Base-by-base conservation (phyloP, 2,888 invertebrate genomes). In the Hemithea aestivaria region DNA sequence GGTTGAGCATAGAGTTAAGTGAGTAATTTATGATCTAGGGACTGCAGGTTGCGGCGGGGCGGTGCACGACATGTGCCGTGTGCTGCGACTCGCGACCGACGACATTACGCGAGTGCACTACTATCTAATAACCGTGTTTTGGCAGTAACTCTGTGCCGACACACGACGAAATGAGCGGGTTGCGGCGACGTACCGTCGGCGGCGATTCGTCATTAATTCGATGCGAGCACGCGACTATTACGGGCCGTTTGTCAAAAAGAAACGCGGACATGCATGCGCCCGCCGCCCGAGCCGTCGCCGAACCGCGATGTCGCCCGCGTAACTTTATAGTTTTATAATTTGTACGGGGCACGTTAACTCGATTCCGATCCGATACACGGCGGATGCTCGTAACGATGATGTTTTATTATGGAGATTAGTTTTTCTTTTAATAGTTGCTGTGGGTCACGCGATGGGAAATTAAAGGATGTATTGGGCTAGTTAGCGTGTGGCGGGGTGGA, bases 251-350 rank as follows among this genome's bases (percentile, higher is more conserved):
- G 79, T 77, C 78, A 73, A 78, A 81, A 81, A 79, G 71, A 74
- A 73, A 46, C 65, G 69, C 74, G 77, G 71, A 69, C 74, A 62
- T 77, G 75, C 78, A 79, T 79, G 70, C 63, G 67, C 65, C 76
- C 35, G 41, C 40, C 63, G 67, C 65, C 76, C 35, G 41, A 43
- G 27, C 36, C 37, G 39, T 30, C 25, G 39, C 33, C 25, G 25
- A 20, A 29, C 39, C 72, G 75, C 77, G 82, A 82, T 71, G 75
- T 82, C 81, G 81, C 79, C 72, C 67, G 62, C 65, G 66, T 68
- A 73, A 77, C 73, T 77, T 81, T 77, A 79, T 79, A 73, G 74
- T 79, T 82, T 79, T 84, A 82, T 83, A 81, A 84, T 82, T 82
- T 70, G 66, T 62, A 63, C 67, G 61, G 73, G 66, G 78, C 78